Evolutionary conservation across 2,888 invertebrate species (phyloP), one percentile per base, ranked within the genome.

Genomic region (Amiota minor): DNA sequence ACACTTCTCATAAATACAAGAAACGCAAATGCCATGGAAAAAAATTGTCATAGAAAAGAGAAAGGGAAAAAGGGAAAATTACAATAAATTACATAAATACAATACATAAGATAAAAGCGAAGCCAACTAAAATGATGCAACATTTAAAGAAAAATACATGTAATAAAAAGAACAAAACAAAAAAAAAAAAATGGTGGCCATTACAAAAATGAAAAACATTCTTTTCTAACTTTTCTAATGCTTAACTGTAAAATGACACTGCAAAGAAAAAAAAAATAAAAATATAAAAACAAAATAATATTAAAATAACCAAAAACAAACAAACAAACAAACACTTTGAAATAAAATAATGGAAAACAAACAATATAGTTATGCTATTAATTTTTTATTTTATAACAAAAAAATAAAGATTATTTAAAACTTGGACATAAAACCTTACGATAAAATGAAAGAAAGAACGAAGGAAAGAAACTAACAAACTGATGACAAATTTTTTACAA

Each of bases 381-480:
- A 85, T 82, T 80, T 83, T 83, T 85, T 83, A 84, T 84, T 83
- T 85, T 85, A 59, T 85, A 79, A 67, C 8, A 46, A 46, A 46
- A 46, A 14, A 14, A n/a, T 11, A 50, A n/a, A n/a, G 1, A 53
- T 53, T 53, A 53, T n/a, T n/a, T 9, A 59, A 16, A 12, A 4
- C 6, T 18, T 18, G 59, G 2, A 35, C 14, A 59, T 59, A 64
- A 62, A 61, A 65, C 18, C 12, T 70, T 47, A 46, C 59, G 16
- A 71, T 61, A 72, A 53, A 65, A 53, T 23, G n/a, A n/a, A 80
- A 77, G 84, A 85, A 85, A 85, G 78, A 84, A 84, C 80, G 83
- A 84, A 77, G 80, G 35, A 6, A 35, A 35, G 35, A 35, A 35
- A 35, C 35, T 35, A 6, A 35, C 35, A 35, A 35, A 35, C 35